Evolutionary conservation across 2,113 vertebrate genomes (phyloP), one percentile per base, ranked within the genome.

Genomic region (Forbesichthys papilliferus): DNA sequence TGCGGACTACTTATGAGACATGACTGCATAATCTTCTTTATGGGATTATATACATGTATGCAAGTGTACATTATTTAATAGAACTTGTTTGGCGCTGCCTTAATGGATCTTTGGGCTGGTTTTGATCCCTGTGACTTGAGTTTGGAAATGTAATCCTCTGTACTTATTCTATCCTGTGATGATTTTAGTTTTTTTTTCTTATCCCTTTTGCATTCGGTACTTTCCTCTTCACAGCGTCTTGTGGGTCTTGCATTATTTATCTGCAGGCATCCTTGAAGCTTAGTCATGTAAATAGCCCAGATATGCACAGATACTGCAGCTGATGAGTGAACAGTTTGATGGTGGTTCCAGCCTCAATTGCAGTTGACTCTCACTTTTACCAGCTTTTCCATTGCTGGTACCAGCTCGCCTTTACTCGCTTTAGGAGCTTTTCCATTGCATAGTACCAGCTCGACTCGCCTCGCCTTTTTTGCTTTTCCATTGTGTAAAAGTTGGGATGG

Each of bases 21-120:
- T 51, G 47, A 27, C 27, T 18, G 61, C 34, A 33, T 66, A 66
- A 66, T 66, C 64, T 51, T 66, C 64, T 2, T 54, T 66, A 66
- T 53, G 49, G 47, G 64, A 53, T 54, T 49, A 48, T 63, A 63
- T 51, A 49, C 33, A 34, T 60, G 13, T 60, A 60, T 33, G 49
- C 54, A 20, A 54, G 34, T 46, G 34, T 55, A 42, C 48, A 64
- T 64, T 64, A 64, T 64, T 64, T 52, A 64, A 64, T 64, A 52
- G 42, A 64, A 64, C 18, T 51, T 51, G 61, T 64, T 48, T 36
- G 27, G 14, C 46, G 64, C 49, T 66, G 52, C 51, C 64, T 46
- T 36, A 54, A 54, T 14, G 33, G 64, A 66, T 42, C 33, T 54
- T 14, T 11, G 27, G 49, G 13, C 49, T 54, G 64, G 42, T 66